Percentiles rank a stretch among this genome's conserved stretches.
Conservation (phyloP, 2,888 invertebrate species). For the Metacarcinus magister region DNA sequence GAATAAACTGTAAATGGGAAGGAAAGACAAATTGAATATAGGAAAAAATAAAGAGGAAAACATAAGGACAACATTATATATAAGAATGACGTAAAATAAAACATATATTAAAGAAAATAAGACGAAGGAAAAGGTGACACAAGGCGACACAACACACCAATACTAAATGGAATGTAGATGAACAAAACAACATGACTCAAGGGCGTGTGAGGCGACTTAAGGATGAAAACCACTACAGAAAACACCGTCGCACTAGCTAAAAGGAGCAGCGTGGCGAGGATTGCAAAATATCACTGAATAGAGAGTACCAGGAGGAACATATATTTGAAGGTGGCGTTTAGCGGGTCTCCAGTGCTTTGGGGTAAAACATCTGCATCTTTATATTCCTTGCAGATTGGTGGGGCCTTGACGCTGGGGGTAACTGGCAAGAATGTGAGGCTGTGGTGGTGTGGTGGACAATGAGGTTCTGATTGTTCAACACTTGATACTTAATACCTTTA, state of each 20-base stretch:
- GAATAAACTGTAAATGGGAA: background rate
- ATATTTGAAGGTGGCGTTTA: background rate
- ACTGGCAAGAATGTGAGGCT: background rate
- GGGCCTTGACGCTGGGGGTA: background rate
- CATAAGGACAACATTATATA: background rate
- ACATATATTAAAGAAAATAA: background rate
- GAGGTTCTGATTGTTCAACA: background rate
- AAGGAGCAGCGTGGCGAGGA: background rate
- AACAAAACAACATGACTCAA: background rate
- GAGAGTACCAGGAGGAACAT: constrained; percentile 4
- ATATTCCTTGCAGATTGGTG: background rate
- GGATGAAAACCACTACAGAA: background rate
- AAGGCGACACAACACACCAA: background rate
- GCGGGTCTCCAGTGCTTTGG: background rate
- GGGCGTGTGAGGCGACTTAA: background rate
- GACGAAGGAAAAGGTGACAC: background rate
- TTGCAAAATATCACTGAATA: constrained; percentile 43
- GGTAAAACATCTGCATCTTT: background rate
- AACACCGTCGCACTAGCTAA: background rate
- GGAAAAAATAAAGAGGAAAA: background rate
- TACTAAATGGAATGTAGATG: background rate
- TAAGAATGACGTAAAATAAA: background rate
- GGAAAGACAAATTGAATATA: background rate
- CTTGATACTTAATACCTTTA: background rate
- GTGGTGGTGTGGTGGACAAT: background rate